phyloP scores from a whole-genome alignment of 1,140 invertebrate species.

The Manduca sexta region DNA sequence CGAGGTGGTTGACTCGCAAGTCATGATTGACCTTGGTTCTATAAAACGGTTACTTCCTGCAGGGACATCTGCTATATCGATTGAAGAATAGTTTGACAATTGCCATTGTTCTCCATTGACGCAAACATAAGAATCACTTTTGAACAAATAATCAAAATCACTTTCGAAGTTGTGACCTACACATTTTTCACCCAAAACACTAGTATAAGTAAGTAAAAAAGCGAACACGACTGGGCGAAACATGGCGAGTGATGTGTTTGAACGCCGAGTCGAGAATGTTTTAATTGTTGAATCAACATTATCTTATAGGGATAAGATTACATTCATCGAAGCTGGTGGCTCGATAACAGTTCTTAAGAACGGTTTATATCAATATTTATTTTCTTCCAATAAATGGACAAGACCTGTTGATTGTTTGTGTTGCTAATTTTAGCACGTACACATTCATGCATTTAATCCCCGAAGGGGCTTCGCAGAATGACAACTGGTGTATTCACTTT shows the following conservation, averaged over 20 bases:
- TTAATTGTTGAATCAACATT: conserved; percentile 13
- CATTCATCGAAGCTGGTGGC: conserved; percentile 10
- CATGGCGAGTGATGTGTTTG: conserved; percentile 1
- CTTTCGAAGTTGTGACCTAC: conserved; percentile 18
- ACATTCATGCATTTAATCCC: no score
- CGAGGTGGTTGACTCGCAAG: conserved; percentile 7
- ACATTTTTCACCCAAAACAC: neutral
- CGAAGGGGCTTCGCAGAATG: no score
- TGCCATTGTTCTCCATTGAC: conserved; percentile 7
- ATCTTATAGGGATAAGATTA: conserved; percentile 20
- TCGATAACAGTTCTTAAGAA: conserved; percentile 12
- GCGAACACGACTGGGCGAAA: neutral
- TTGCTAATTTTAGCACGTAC: no score
- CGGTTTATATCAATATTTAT: conserved; percentile 5
- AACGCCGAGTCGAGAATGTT: conserved; percentile 3
- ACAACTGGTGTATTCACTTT: no score
- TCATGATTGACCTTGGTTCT: conserved; percentile 1
- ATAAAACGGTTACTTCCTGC: conserved; percentile 10
- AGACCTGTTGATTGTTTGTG: neutral
- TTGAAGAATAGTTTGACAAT: conserved; percentile 8
- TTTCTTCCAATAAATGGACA: neutral
- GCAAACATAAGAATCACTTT: conserved; percentile 5
- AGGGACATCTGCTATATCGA: conserved; percentile 1
- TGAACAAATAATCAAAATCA: conserved; percentile 7
- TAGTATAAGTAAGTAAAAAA: neutral